phyloP scores from a whole-genome alignment of 2,113 vertebrate species.

The Sceloporus tristichus region DNA sequence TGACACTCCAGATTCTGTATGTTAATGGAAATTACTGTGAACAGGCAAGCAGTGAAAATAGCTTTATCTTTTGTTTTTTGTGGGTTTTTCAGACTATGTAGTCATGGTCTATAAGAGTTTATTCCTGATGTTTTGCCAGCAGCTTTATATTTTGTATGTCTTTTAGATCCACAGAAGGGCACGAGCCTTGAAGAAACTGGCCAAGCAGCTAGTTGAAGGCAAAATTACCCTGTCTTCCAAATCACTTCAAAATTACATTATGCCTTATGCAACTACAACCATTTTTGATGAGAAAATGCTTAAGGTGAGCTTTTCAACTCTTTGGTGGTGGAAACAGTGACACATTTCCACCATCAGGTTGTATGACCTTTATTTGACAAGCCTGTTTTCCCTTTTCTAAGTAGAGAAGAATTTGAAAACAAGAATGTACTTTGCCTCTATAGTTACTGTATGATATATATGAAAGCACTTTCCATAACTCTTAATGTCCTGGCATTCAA shows the following conservation, averaged over 20 bases:
- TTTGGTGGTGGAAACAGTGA: neutral
- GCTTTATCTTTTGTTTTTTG: neutral
- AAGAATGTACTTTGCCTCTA: neutral
- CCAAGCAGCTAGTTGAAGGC: slow-evolving; percentile 90
- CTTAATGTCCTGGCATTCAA: neutral
- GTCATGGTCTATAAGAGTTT: too few species aligned
- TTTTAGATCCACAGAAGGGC: slow-evolving; percentile 92
- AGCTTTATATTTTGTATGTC: slow-evolving; percentile 35
- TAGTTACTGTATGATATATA: neutral
- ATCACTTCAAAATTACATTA: slow-evolving; percentile 93
- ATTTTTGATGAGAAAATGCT: slow-evolving; percentile 92
- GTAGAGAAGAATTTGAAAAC: slow-evolving; percentile 17
- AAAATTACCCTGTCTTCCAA: slow-evolving; percentile 85
- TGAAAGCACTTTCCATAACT: neutral
- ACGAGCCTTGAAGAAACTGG: slow-evolving; percentile 90
- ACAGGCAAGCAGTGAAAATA: neutral
- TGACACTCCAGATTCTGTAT: neutral
- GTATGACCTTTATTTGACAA: neutral
- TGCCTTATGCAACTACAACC: slow-evolving; percentile 93
- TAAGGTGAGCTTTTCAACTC: slow-evolving; percentile 82
- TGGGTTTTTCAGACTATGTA: too few species aligned
- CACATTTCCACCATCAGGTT: neutral
- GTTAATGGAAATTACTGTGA: neutral
- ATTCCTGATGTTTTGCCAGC: too few species aligned
- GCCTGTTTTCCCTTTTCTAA: neutral